These are phyloP conservation scores for Oreochromis niloticus DNA, from an alignment of 2,113 vertebrate species.

Conservation along the genomic window DNA sequence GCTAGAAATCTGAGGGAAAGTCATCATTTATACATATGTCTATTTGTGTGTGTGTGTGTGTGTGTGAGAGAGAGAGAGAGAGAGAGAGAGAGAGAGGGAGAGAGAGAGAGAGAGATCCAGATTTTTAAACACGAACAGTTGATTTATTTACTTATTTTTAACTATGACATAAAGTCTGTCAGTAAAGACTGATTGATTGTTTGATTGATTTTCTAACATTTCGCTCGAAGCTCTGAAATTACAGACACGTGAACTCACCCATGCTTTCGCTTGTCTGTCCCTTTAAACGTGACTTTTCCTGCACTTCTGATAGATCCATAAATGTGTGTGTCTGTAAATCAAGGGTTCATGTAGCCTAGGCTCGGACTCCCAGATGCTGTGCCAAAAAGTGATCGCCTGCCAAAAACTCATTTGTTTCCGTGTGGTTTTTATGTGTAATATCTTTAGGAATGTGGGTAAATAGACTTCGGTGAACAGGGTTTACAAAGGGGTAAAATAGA, in stretches of 20 bases:
- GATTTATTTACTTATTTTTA: neutral
- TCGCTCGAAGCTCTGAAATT: neutral
- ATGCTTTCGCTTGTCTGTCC: neutral
- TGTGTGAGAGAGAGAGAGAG: neutral
- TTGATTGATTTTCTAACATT: neutral
- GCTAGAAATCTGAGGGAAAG: neutral
- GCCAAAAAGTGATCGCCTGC: neutral
- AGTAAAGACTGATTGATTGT: neutral
- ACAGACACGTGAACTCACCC: neutral
- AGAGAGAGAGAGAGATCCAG: no score
- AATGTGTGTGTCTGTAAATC: neutral
- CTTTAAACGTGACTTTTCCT: neutral
- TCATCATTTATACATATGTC: neutral
- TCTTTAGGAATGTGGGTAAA: no score
- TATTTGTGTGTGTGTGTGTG: rapidly evolving
- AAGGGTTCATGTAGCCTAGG: neutral
- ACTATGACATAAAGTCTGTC: neutral
- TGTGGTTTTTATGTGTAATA: neutral
- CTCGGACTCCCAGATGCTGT: neutral
- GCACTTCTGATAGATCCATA: neutral
- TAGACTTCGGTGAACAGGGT: no score
- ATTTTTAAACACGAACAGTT: neutral
- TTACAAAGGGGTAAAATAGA: no score
- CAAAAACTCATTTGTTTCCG: neutral
- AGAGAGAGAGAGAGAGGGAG: neutral